Base-by-base conservation (phyloP, 2,797 vertebrate genomes). In the Acanthurus tractus region DNA sequence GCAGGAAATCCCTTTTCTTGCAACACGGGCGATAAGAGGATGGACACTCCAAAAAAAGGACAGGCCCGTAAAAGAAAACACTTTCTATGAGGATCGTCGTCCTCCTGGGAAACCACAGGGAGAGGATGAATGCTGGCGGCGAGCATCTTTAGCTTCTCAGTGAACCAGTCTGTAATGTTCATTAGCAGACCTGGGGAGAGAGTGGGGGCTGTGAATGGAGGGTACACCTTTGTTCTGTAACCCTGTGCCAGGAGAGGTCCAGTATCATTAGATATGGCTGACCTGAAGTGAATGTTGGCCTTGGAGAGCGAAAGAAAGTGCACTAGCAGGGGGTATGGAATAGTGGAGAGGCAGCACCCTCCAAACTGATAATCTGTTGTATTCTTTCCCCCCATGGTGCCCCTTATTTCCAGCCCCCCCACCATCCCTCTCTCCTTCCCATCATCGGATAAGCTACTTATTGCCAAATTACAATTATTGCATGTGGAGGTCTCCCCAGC, bases 141-240 rank as follows among this genome's bases (percentile, higher is more conserved):
- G 45, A 83, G 83, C 55, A 40, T 88, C 85, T 91, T 94, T 92
- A 92, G 90, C 75, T 78, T 88, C 81, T 89, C 93, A 91, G 79
- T 94, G 93, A 95, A 94, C 88, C 93, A 63, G 81, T 82, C 45
- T 44, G 77, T 94, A 94, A 96, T 95, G 93, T 95, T 95, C 93
- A 95, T 95, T 94, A 95, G 87, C 81, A 81, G 65, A 92, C 88
- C 84, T 88, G 76, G 69, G 61, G 89, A 90, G 91, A 82, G 70
- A 77, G 66, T 1, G 64, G 54, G 25, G 57, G 29, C 15, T 71
- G 72, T 89, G 89, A 90, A 92, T 88, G 84, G 85, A 81, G 62
- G 81, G 72, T 63, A 79, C 88, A 93, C 86, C 86, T 94, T 92
- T 95, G 91, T 94, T 91, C 83, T 45, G 50, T 70, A 76, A 74